phyloP scores from a whole-genome alignment of 2,797 vertebrate genomes.

The Poecilia velifera region DNA sequence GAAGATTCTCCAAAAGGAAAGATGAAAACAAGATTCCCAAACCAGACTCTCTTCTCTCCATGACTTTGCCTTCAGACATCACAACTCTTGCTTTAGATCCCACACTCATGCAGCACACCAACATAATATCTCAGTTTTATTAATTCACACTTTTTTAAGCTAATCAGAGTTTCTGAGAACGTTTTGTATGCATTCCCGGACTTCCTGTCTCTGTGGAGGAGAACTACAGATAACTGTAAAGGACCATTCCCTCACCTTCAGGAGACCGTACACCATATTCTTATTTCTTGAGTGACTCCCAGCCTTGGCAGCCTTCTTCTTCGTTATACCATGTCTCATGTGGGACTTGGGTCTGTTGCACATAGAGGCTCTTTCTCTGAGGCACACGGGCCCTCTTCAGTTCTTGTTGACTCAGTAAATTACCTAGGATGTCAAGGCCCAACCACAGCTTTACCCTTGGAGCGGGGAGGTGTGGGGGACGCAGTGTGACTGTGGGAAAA shows the following conservation, averaged over 20 bases:
- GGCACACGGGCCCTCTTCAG: constrained; percentile 76
- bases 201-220: not conserved
- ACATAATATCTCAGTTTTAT: not conserved
- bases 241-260: constrained; percentile 26
- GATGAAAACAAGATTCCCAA: not conserved
- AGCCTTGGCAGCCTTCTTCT: constrained; percentile 51
- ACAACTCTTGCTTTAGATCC: not conserved
- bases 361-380: constrained; percentile 73
- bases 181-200: not conserved
- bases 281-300: constrained; percentile 43
- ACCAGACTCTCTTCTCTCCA: not conserved
- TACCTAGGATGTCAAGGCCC: constrained; percentile 77
- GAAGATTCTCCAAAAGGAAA: not conserved
- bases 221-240: not conserved
- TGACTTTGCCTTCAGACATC: not conserved
- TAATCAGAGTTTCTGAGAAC: not conserved
- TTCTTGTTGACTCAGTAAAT: constrained; percentile 79
- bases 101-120: not conserved
- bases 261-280: constrained; percentile 9
- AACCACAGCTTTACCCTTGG: constrained; percentile 76
- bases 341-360: constrained; percentile 55
- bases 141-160: not conserved
- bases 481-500: constrained; percentile 42
- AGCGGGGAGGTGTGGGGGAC: constrained; percentile 4
- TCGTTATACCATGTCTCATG: constrained; percentile 63